These are phyloP conservation scores for Sphaeridia pumilis DNA, from an alignment of 2,888 invertebrate species.

Conservation along the genomic window DNA sequence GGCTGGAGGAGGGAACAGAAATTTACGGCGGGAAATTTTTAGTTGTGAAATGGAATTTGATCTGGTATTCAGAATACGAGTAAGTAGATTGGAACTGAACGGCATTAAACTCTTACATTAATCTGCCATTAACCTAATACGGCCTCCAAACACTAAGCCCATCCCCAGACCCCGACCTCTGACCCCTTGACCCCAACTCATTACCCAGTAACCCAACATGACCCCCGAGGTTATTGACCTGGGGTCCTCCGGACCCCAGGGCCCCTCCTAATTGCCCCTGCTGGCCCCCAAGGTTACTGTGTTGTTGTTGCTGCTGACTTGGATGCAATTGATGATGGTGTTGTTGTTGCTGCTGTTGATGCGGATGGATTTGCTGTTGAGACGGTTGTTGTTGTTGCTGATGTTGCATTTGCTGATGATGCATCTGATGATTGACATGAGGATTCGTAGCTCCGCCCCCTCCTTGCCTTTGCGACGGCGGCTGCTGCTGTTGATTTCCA, in stretches of 20 bases:
- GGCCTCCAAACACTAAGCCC: constrained; percentile 35
- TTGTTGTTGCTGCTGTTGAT: constrained; percentile 26
- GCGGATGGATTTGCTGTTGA: constrained; percentile 36
- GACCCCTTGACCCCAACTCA: constrained; percentile 2
- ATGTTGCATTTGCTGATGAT: constrained; percentile 37
- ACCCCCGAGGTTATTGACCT: no score
- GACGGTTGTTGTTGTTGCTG: constrained; percentile 36
- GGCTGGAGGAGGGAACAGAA: no score
- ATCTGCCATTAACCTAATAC: constrained; percentile 14
- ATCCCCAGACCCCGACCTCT: constrained; percentile 11
- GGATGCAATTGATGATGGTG: no score
- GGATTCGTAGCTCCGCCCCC: constrained; percentile 31
- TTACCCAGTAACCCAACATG: background rate
- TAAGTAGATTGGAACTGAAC: no score
- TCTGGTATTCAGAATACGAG: no score
- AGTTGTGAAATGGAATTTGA: no score
- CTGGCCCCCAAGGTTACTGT: no score
- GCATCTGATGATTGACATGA: constrained; percentile 38
- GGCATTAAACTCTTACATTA: background rate
- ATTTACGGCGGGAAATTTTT: no score
- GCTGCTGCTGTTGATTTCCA: constrained; percentile 4
- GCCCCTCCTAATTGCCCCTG: no score
- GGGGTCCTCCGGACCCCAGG: no score
- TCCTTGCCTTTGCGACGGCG: background rate
- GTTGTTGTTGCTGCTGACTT: no score